phyloP scores from a whole-genome alignment of 37 sponge, comb jelly and placozoan species.

The Chondrilla cf. caribensis region DNA sequence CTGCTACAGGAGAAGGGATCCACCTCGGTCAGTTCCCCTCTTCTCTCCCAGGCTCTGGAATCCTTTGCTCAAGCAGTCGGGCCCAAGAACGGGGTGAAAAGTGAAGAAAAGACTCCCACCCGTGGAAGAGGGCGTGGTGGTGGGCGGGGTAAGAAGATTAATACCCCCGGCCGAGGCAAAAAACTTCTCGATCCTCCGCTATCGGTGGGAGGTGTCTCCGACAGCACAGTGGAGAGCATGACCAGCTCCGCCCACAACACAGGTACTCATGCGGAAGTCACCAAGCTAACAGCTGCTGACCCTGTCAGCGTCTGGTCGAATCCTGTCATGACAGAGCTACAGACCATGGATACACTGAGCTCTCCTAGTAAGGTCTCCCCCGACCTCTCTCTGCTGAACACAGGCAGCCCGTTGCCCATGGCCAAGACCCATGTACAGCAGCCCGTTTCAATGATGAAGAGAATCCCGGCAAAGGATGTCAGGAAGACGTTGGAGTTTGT shows the following conservation, averaged over 20 bases:
- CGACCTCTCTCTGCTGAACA: neutral
- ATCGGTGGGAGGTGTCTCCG: neutral
- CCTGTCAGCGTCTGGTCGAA: conserved; percentile 2
- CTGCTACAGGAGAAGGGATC: conserved; percentile 11
- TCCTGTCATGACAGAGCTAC: neutral
- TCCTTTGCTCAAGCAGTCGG: neutral
- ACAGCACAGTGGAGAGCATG: neutral
- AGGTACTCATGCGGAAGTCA: neutral
- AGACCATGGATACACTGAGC: neutral
- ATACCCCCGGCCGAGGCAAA: neutral
- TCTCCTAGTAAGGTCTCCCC: neutral
- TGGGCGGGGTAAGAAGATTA: conserved; percentile 12
- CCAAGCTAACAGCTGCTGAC: conserved; percentile 13
- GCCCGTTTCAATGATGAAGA: neutral
- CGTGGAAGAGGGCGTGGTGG: neutral
- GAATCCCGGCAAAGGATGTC: neutral
- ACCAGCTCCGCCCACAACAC: neutral
- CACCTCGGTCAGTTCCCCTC: conserved; percentile 7
- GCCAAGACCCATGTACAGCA: neutral
- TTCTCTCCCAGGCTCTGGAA: conserved; percentile 20
- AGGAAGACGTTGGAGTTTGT: conserved; percentile 15
- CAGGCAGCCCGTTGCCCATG: neutral
- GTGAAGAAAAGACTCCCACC: neutral
- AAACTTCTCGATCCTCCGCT: neutral
- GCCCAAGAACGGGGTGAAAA: neutral